Evolutionary conservation across 2,888 invertebrate species (phyloP).

Genomic region (Drosophila peninsularis): DNA sequence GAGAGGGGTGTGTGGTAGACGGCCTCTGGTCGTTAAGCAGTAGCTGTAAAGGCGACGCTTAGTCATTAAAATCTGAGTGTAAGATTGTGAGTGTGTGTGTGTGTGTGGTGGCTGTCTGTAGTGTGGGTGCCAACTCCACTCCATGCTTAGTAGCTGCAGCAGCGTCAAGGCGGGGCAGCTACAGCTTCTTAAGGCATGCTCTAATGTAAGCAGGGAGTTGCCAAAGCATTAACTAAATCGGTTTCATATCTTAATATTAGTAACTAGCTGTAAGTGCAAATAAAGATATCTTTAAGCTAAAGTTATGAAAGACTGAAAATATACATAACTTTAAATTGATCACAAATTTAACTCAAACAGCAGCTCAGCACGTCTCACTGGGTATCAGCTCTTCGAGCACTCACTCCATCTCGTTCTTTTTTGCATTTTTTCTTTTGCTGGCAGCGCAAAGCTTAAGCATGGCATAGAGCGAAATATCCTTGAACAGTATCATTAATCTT

Average conservation of each 20-base stretch:
- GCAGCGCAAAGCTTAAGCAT: conserved; percentile 21
- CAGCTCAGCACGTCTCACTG: not conserved
- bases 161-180: conserved; percentile 7
- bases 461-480: conserved; percentile 68
- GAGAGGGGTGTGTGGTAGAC: not conserved
- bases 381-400: conserved; percentile 1
- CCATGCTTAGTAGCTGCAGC: not conserved
- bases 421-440: conserved; percentile 18
- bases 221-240: conserved; percentile 22
- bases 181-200: conserved; percentile 40
- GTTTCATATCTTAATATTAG: not conserved
- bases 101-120: conserved; percentile 1
- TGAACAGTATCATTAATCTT: conserved; percentile 83
- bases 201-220: conserved; percentile 31
- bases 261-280: not conserved
- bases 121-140: conserved; percentile 1
- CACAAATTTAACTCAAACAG: not conserved
- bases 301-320: not conserved
- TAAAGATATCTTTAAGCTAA: not conserved
- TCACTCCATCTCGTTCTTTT: not conserved
- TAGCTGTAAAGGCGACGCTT: conserved; percentile 57
- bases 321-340: not conserved
- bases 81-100: conserved; percentile 1
- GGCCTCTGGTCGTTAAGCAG: conserved; percentile 56
- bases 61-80: conserved; percentile 53